These are phyloP conservation scores for Aphelenchoides besseyi DNA, from an alignment of 1,140 invertebrate genomes.

Conservation along the genomic window DNA sequence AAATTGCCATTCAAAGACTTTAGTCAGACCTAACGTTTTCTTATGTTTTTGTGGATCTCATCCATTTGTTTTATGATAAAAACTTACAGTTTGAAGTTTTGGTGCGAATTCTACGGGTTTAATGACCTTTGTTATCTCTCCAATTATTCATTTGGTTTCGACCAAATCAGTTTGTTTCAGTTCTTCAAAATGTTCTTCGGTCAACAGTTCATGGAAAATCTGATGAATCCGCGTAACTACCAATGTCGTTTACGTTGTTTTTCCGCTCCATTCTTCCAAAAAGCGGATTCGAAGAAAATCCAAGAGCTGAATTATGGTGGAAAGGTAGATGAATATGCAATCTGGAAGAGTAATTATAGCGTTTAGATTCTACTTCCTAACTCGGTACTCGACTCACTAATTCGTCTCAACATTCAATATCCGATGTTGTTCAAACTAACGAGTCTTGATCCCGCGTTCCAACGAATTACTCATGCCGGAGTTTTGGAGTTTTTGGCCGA, in stretches of 20 bases:
- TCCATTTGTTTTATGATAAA: conserved; percentile 15
- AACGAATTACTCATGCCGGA: conserved; percentile 85
- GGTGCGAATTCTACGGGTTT: too few relatives aligned
- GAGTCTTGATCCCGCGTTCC: conserved; percentile 71
- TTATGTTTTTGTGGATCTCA: not conserved
- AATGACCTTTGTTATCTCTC: too few relatives aligned
- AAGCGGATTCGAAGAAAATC: conserved; percentile 50
- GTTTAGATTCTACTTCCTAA: conserved; percentile 58
- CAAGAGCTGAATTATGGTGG: conserved; percentile 60
- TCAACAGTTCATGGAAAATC: conserved; percentile 32
- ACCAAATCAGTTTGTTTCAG: too few relatives aligned
- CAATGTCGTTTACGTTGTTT: conserved; percentile 46
- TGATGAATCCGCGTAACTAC: conserved; percentile 23
- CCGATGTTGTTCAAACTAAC: conserved; percentile 97
- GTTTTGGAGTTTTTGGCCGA: conserved; percentile 98
- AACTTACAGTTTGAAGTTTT: conserved; percentile 31
- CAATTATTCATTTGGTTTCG: too few relatives aligned
- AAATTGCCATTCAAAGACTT: conserved; percentile 49
- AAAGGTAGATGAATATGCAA: conserved; percentile 40
- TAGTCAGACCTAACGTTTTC: conserved; percentile 28
- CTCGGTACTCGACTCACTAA: conserved; percentile 54
- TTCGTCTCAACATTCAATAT: conserved; percentile 87
- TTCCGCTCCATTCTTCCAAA: conserved; percentile 52
- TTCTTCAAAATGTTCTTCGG: conserved; percentile 35
- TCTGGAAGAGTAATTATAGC: not conserved